Evolutionary conservation across 2,888 invertebrate genomes (phyloP).

Genomic region (Dexiosoma caninum): DNA sequence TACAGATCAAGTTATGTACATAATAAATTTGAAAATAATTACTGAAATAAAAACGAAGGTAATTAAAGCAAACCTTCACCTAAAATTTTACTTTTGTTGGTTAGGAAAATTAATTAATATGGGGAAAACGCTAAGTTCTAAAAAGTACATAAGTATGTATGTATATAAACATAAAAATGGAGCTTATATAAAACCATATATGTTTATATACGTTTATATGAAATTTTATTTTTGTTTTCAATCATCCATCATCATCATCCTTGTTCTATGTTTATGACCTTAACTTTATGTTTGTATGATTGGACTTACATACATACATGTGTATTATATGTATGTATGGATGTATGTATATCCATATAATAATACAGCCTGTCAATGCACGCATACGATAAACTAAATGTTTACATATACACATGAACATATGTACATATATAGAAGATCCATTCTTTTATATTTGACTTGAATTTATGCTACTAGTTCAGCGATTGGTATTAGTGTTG

Average conservation of each 20-base stretch:
- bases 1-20: no score
- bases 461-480: conserved; percentile 2
- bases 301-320: neutral
- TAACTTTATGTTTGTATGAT: no score
- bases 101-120: no score
- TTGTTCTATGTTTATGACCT: neutral
- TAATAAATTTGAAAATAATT: no score
- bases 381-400: neutral
- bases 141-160: neutral
- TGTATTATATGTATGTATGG: neutral
- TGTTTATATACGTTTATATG: neutral
- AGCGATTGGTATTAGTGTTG: neutral
- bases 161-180: neutral
- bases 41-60: no score
- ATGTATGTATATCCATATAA: neutral
- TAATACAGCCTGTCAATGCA: neutral
- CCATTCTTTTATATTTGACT: conserved; percentile 21
- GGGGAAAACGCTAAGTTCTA: no score
- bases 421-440: neutral
- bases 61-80: no score
- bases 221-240: neutral
- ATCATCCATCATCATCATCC: neutral
- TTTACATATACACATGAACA: neutral
- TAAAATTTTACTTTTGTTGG: no score
- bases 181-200: no score